Evolutionary conservation across 2,888 invertebrate genomes (phyloP), one percentile per base, ranked within the genome.

Genomic region (Yponomeuta plumbellus): DNA sequence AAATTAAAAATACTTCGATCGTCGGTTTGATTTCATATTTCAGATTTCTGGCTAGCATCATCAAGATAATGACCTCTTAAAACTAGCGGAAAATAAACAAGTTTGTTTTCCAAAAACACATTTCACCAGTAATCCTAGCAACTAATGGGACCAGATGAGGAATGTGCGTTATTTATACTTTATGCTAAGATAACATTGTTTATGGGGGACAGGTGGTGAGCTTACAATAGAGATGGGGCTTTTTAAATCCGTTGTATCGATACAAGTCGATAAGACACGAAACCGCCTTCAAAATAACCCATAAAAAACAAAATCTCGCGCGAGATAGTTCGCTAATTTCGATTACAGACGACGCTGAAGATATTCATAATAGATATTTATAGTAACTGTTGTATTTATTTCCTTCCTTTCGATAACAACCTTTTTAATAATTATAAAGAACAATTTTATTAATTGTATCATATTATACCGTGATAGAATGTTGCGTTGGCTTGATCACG

Each of bases 171-270:
- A 62, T 62, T 62, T 62, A 62, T 39, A 59, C 20, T 22, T 59
- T 59, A 21, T 59, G 44, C 44, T 52, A 52, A 52, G 44, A 59
- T 21, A 8, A 57, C 71, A 79, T 81, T 75, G 68, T 83, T 83
- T 83, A 83, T 81, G 81, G 74, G 75, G 66, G 78, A 79, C 83
- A 83, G 83, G 83, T 83, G 82, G 23, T 20, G 57, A 34, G 63
- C 40, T 17, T 13, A 17, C n/a, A 17, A 10, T 56, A 65, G 57
- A 17, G 65, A 65, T 3, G 61, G 11, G 26, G 11, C 13, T n/a
- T 11, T 4, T 64, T 20, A 21, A 21, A 26, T 65, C 57, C 23
- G 26, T 57, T 5, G 10, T 62, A 64, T 64, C 52, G 44, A 64
- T n/a, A 64, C 20, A n/a, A 59, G 8, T 22, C 34, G 34, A 34